Base-by-base conservation (phyloP, 2,113 vertebrate species). In the Ameiurus melas region DNA sequence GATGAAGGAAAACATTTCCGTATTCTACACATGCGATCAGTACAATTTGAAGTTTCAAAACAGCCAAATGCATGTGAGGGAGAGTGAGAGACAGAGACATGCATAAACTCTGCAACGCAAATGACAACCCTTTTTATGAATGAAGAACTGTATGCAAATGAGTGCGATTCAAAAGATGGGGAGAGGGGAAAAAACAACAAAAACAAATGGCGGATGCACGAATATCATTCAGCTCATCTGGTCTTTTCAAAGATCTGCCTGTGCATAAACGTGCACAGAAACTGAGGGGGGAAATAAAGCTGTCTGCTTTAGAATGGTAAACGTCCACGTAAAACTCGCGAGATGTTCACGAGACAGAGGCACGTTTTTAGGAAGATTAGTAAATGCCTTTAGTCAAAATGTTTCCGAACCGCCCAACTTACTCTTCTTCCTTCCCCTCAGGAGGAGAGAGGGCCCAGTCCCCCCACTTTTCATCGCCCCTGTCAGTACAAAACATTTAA, bases 91-190 rank as follows among this genome's bases (percentile, higher is more conserved):
- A 5, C 13, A 91, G 20, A 3, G 0, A 25, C n/a, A 33, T 20
- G 14, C 53, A 43, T 6, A 64, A 66, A 71, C 47, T 43, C 27
- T 53, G 83, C 62, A 55, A 22, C 66, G 43, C 47, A 51, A 70
- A 71, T 4, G 85, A 57, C 86, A 66, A 53, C 79, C n/a, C 3
- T 81, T 62, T 95, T 96, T 96, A 96, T 96, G 96, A 96, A 96
- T 96, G 96, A 94, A 95, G 93, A 92, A 93, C 93, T 93, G 93
- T 96, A 96, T 96, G 96, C 95, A 96, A 96, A 96, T 96, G 91
- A 95, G 93, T 88, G 85, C 93, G 93, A 95, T 95, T 95, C 93
- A 94, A 84, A 83, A 64, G 51, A 36, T 2, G 43, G 33, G 84
- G 30, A 25, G 39, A 62, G 17, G 39, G 16, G 39, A 27, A 58